Evolutionary conservation across 2,797 vertebrate genomes (phyloP), one percentile per base, ranked within the genome.

Genomic region (Hoplostethus atlanticus): DNA sequence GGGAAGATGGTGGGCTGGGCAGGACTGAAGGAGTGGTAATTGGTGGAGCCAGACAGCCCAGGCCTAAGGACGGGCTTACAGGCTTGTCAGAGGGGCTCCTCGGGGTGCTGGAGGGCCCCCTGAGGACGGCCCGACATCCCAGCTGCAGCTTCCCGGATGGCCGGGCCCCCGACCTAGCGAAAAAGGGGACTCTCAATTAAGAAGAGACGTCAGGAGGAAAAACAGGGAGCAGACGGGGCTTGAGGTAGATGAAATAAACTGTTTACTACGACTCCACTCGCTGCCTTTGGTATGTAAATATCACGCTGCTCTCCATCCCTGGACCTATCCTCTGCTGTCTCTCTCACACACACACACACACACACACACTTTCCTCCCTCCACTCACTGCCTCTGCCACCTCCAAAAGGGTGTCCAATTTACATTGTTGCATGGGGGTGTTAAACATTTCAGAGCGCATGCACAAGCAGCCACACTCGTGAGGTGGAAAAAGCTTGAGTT

Each of bases 331-430:
- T 8, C 59, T 55, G 36, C 28, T 28, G 15, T 65, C 47, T 15
- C 50, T 13, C 4, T 15, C 52, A 6, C 0, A 34, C 67, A 53
- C 28, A 10, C 52, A 6, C 0, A 34, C 67, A 53, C 28, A 10
- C 71, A 30, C 65, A 56, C 31, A 54, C 6, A 64, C 64, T 69
- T 76, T 46, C 31, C 21, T 21, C 21, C 21, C 21, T 21, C 21
- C 21, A 21, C 1, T 64, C n/a, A 57, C 40, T 70, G 30, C 53
- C 52, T 84, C 82, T 46, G 55, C 79, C 77, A 69, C 79, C 84
- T 83, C 68, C 74, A 80, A 79, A 81, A 21, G 69, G 81, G 80
- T 88, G 85, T 87, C 83, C 73, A 87, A 86, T 84, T 87, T 80
- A 81, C 80, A 80, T 89, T 88, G 87, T 87, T 70, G 72, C 80